phyloP scores from a whole-genome alignment of 2,888 invertebrate species.

The Conistra vaccinii region DNA sequence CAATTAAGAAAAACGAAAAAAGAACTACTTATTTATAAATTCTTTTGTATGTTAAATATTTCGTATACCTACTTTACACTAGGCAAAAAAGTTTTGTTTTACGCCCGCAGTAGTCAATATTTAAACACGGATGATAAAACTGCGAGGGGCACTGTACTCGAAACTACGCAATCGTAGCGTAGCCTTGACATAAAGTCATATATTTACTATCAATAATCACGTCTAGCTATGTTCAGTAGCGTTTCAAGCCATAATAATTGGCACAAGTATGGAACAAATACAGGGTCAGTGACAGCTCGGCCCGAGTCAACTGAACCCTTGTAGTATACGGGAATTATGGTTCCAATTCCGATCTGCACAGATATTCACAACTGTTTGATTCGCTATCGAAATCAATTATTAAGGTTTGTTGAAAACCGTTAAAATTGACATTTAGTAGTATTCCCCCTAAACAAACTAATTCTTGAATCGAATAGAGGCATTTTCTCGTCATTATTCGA shows the following conservation, averaged over 20 bases:
- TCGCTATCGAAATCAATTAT: background rate
- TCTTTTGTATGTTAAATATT: conserved; percentile 13
- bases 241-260: background rate
- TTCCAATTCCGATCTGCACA: background rate
- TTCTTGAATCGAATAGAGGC: background rate
- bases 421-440: background rate
- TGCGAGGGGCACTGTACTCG: conserved; percentile 26
- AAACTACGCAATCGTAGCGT: conserved; percentile 35
- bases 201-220: conserved; percentile 26
- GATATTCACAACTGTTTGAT: background rate
- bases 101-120: conserved; percentile 21
- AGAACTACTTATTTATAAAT: too few relatives aligned
- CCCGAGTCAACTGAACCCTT: too few relatives aligned
- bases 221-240: background rate
- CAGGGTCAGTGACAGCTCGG: too few relatives aligned
- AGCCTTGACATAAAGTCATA: conserved; percentile 49
- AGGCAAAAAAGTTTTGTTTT: conserved; percentile 7
- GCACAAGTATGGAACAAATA: background rate
- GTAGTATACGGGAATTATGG: background rate
- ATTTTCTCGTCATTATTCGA: background rate
- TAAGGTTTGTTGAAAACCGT: background rate
- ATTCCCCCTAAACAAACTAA: background rate
- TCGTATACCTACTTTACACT: conserved; percentile 1
- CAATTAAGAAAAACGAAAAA: too few relatives aligned
- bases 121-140: conserved; percentile 32